A percentile compares a stretch with the other conserved stretches of the same genome.
phyloP scores from a whole-genome alignment of 2,797 vertebrate species.

The Neosilurus mollespiculum region DNA sequence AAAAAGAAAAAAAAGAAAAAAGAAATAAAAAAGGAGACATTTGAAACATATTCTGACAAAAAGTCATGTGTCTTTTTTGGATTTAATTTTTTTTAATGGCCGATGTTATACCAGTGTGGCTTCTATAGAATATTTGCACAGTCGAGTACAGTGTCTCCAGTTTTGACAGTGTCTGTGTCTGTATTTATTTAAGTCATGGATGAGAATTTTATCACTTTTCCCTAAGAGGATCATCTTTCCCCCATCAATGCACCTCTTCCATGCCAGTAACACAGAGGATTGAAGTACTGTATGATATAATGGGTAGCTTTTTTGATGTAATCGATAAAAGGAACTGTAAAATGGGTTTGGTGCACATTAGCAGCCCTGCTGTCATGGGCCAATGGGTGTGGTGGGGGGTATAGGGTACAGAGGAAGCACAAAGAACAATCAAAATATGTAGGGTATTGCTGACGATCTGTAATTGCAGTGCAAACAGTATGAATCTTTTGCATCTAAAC shows the following conservation, averaged over 20 bases:
- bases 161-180: slow-evolving; percentile 57
- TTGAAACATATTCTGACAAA: slow-evolving; percentile 16
- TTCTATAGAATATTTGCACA: slow-evolving; percentile 37
- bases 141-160: slow-evolving; percentile 32
- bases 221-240: slow-evolving; percentile 51
- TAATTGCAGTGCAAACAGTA: too few relatives aligned
- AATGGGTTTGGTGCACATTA: background rate
- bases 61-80: too few relatives aligned
- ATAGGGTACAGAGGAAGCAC: too few relatives aligned
- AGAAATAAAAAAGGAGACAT: slow-evolving; percentile 43
- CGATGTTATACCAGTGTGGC: background rate
- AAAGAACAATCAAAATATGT: too few relatives aligned
- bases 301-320: background rate
- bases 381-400: too few relatives aligned
- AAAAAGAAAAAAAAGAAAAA: slow-evolving; percentile 2
- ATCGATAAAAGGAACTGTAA: background rate
- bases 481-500: too few relatives aligned
- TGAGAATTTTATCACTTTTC: slow-evolving; percentile 69
- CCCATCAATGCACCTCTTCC: slow-evolving; percentile 24
- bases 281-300: too few relatives aligned
- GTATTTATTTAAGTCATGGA: slow-evolving; percentile 75
- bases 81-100: background rate
- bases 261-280: background rate
- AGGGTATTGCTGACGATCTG: too few relatives aligned
- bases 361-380: background rate